A percentile compares a stretch with the other conserved stretches of the same genome.
phyloP scores from a whole-genome alignment of 2,888 invertebrate species.

The Neoaliturus tenellus region DNA sequence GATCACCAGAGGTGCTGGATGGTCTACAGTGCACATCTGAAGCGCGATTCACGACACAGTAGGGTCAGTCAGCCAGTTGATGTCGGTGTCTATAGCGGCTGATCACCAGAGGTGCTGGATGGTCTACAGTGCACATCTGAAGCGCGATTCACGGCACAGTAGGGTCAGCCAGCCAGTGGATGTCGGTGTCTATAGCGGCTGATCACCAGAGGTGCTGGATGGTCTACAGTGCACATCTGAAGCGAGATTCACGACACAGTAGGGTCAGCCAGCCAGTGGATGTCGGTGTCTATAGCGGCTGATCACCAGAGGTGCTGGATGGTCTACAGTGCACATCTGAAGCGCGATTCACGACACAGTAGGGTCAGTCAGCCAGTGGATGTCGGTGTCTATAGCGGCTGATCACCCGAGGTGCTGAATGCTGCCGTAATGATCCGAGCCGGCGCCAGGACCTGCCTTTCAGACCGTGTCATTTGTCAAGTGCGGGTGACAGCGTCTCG shows the following conservation, averaged over 20 bases:
- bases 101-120: too few relatives aligned
- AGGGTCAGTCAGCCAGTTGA: too few relatives aligned
- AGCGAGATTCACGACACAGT: background rate
- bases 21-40: too few relatives aligned
- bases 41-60: too few relatives aligned
- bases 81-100: too few relatives aligned
- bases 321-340: background rate
- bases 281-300: background rate
- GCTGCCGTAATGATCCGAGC: constrained; percentile 33
- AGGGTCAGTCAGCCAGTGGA: background rate
- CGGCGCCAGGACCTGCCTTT: constrained; percentile 49
- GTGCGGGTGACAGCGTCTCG: constrained; percentile 47
- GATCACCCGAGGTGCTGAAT: constrained; percentile 29
- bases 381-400: constrained; percentile 5
- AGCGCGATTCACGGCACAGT: too few relatives aligned
- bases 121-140: too few relatives aligned
- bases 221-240: too few relatives aligned
- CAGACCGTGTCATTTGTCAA: constrained; percentile 55
- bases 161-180: too few relatives aligned
- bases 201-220: too few relatives aligned
- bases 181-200: too few relatives aligned
- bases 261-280: background rate
- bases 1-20: too few relatives aligned
- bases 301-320: background rate
- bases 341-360: background rate